Percentiles rank a stretch among this genome's conserved stretches.
phyloP scores from a whole-genome alignment of 2,113 vertebrate species.

The Cryptomyrus ogoouensis region DNA sequence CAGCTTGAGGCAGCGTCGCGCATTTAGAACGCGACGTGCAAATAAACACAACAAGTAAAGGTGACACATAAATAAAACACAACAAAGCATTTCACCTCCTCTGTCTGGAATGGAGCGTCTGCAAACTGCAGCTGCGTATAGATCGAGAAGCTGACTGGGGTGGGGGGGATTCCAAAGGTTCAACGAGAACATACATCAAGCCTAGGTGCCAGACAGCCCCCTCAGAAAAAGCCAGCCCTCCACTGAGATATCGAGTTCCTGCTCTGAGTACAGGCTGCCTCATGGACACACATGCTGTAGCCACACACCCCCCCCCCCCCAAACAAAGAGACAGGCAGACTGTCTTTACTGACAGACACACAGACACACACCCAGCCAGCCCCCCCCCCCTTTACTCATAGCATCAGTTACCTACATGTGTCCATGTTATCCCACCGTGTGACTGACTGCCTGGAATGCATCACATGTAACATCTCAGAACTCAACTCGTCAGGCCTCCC shows the following conservation, averaged over 20 bases:
- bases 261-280: background rate
- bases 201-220: background rate
- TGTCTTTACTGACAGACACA: background rate
- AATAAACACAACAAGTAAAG: background rate
- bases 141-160: background rate
- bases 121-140: background rate
- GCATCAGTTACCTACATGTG: background rate
- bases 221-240: background rate
- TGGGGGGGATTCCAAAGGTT: background rate
- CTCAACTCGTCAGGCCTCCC: background rate
- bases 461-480: background rate
- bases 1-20: background rate
- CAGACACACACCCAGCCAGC: background rate
- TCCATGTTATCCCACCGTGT: background rate
- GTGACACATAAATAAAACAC: background rate
- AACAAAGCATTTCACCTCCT: background rate
- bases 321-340: background rate
- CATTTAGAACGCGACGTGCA: background rate
- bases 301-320: background rate
- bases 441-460: background rate
- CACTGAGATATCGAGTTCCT: background rate
- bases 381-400: background rate
- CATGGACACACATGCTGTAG: background rate
- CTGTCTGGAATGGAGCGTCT: background rate
- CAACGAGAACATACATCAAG: background rate